Evolutionary conservation across 2,797 vertebrate species (phyloP).

Genomic region (Dicrostonyx torquatus): DNA sequence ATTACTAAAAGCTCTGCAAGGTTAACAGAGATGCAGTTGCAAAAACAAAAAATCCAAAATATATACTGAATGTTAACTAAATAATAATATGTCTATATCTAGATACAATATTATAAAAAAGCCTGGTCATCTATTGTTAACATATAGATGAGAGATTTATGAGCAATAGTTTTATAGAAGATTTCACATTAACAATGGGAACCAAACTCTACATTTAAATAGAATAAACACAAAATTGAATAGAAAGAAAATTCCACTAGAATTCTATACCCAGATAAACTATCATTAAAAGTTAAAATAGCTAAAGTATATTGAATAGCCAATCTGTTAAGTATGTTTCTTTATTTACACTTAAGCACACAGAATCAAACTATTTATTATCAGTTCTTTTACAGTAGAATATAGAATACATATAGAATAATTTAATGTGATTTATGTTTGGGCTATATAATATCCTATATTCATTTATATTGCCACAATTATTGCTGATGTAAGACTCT

Average conservation of each 20-base stretch:
- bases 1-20: background rate
- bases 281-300: background rate
- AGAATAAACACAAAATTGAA: background rate
- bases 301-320: background rate
- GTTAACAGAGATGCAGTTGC: background rate
- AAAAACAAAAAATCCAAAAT: background rate
- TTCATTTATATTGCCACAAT: background rate
- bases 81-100: background rate
- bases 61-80: background rate
- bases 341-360: background rate
- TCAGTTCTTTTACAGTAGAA: background rate
- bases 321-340: background rate
- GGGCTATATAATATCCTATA: background rate
- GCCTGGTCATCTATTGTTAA: background rate
- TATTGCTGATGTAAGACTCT: background rate
- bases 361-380: slow-evolving; percentile 26
- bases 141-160: background rate
- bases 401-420: background rate
- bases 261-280: background rate
- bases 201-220: background rate
- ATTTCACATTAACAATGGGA: background rate
- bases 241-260: background rate
- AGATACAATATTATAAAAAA: background rate
- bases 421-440: background rate
- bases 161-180: background rate